These are phyloP conservation scores for Aphidius colemani DNA, from an alignment of 2,888 invertebrate species.

Conservation along the genomic window DNA sequence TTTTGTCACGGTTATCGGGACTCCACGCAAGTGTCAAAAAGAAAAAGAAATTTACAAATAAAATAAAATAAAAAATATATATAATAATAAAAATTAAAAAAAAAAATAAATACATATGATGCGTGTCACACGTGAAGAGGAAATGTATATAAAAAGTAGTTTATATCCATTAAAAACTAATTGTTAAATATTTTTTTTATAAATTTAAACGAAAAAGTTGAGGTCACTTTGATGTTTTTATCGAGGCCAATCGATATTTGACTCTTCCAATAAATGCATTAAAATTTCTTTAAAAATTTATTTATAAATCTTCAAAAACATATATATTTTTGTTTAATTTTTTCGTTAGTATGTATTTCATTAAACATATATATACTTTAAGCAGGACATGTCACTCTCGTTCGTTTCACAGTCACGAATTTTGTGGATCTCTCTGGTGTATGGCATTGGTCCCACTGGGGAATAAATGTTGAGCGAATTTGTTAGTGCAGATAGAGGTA, in stretches of 20 bases:
- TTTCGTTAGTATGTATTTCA: not conserved
- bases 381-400: slow-evolving; percentile 25
- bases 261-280: no score
- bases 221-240: no score
- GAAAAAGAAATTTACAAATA: not conserved
- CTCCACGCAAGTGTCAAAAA: slow-evolving; percentile 10
- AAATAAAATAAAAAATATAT: no score
- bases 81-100: slow-evolving; percentile 1
- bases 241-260: not conserved
- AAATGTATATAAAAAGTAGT: slow-evolving; percentile 12
- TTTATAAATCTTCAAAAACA: no score
- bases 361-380: slow-evolving; percentile 14
- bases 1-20: slow-evolving; percentile 6
- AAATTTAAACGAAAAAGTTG: slow-evolving; percentile 21
- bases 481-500: slow-evolving; percentile 2
- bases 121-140: slow-evolving; percentile 32
- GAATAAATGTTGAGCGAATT: slow-evolving; percentile 16
- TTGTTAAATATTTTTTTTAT: slow-evolving; percentile 24
- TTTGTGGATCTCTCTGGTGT: slow-evolving; percentile 10
- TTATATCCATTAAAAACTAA: not conserved
- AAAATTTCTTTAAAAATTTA: no score
- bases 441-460: slow-evolving; percentile 11
- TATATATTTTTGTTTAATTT: not conserved
- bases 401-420: slow-evolving; percentile 15
- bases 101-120: slow-evolving; percentile 14